phyloP scores from a whole-genome alignment of 2,888 invertebrate species.

The Nemotelus pantherinus region DNA sequence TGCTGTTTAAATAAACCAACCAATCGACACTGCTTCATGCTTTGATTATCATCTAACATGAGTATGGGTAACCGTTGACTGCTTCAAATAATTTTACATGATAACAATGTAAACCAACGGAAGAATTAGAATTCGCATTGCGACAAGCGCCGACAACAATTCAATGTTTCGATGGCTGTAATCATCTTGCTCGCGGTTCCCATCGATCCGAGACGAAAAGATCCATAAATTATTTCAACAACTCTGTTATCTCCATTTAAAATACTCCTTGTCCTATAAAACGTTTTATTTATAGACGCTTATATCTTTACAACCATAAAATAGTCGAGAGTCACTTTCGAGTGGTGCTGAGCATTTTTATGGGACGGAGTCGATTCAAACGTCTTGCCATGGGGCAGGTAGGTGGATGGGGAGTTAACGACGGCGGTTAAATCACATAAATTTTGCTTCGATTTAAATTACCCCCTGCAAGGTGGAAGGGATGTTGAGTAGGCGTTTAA shows the following conservation, averaged over 20 bases:
- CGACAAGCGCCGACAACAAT: background rate
- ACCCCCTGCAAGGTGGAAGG: constrained; percentile 28
- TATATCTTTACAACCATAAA: constrained; percentile 52
- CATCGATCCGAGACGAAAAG: constrained; percentile 36
- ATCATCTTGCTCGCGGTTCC: constrained; percentile 8
- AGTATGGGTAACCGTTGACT: constrained; percentile 2
- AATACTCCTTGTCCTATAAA: constrained; percentile 49
- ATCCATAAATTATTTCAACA: constrained; percentile 50
- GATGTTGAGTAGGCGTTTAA: background rate
- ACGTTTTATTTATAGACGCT: constrained; percentile 50
- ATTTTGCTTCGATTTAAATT: constrained; percentile 52
- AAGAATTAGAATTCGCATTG: constrained; percentile 8
- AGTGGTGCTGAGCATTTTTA: constrained; percentile 49
- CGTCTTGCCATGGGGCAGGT: background rate
- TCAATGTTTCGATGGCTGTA: background rate
- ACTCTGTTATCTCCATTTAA: constrained; percentile 50
- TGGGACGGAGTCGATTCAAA: constrained; percentile 21
- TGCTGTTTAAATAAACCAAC: constrained; percentile 7
- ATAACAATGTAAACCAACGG: background rate
- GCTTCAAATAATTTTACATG: constrained; percentile 26
- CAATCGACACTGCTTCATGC: background rate
- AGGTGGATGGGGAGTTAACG: constrained; percentile 2
- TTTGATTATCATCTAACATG: constrained; percentile 13
- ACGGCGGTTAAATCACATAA: constrained; percentile 45
- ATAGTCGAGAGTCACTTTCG: constrained; percentile 49